phyloP scores from a whole-genome alignment of 2,113 vertebrate species.

The Eublepharis macularius region DNA sequence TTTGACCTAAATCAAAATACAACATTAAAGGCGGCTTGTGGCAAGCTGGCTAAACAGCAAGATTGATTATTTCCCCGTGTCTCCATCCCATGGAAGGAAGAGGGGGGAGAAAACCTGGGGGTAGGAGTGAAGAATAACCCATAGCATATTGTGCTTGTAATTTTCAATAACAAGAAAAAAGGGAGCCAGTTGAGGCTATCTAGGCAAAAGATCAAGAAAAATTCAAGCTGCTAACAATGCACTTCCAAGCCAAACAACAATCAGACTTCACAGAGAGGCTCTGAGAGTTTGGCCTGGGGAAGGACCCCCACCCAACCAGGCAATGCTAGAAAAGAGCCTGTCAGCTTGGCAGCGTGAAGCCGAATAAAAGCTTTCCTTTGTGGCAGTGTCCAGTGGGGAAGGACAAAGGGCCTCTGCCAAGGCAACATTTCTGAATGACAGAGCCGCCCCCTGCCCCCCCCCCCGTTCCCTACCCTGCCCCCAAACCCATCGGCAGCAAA shows the following conservation, averaged over 20 bases:
- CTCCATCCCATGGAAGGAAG: neutral
- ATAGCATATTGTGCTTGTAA: slow-evolving; percentile 5
- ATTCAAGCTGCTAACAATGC: slow-evolving; percentile 57
- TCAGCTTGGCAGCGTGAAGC: slow-evolving; percentile 77
- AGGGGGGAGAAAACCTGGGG: slow-evolving; percentile 24
- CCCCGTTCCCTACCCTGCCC: slow-evolving; percentile 7
- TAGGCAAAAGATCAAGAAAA: slow-evolving; percentile 70
- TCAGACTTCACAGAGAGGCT: slow-evolving; percentile 56
- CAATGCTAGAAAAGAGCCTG: slow-evolving; percentile 69
- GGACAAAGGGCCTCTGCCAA: slow-evolving; percentile 82
- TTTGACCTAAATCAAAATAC: slow-evolving; percentile 17
- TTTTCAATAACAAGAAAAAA: slow-evolving; percentile 48
- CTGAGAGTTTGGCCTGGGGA: slow-evolving; percentile 60
- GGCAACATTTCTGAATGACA: slow-evolving; percentile 75
- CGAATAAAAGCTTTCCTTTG: slow-evolving; percentile 89
- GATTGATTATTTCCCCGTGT: slow-evolving; percentile 30
- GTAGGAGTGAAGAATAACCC: neutral
- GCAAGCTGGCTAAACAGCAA: slow-evolving; percentile 13
- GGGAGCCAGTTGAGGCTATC: slow-evolving; percentile 55
- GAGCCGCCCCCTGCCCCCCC: slow-evolving; percentile 68
- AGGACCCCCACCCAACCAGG: slow-evolving; percentile 22
- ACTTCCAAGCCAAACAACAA: slow-evolving; percentile 61
- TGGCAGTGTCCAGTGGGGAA: slow-evolving; percentile 77
- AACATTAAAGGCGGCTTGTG: slow-evolving; percentile 10
- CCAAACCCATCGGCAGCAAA: slow-evolving; percentile 61